phyloP scores from a whole-genome alignment of 1,140 invertebrate genomes.

The Drosophila albomicans region DNA sequence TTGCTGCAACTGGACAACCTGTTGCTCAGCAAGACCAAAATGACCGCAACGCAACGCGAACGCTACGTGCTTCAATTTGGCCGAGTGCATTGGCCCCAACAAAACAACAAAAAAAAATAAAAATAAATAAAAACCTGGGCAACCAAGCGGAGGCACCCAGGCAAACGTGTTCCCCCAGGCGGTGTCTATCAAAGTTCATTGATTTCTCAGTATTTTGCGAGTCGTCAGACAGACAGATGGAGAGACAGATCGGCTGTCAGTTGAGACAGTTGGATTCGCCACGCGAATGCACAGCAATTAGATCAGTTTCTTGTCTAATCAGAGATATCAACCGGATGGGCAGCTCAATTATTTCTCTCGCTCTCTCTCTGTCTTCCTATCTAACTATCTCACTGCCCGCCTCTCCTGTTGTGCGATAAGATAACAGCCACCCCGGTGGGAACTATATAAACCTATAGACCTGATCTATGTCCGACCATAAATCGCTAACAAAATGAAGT shows the following conservation, averaged over 20 bases:
- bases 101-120: too few relatives aligned
- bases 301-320: constrained; percentile 41
- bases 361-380: not conserved
- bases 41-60: constrained; percentile 37
- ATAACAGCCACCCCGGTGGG: constrained; percentile 20
- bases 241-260: not conserved
- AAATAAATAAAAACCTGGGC: not conserved
- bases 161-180: constrained; percentile 46
- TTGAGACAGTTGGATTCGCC: not conserved
- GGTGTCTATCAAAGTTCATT: constrained; percentile 43
- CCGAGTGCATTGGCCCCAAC: constrained; percentile 48
- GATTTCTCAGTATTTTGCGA: constrained; percentile 40
- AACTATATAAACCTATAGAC: constrained; percentile 37
- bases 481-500: constrained; percentile 45
- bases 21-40: constrained; percentile 62
- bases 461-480: constrained; percentile 2
- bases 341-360: constrained; percentile 1
- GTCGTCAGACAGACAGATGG: constrained; percentile 2
- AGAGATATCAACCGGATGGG: constrained; percentile 30
- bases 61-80: constrained; percentile 53
- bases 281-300: not conserved
- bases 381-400: not conserved
- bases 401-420: constrained; percentile 18
- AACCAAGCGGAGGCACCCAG: constrained; percentile 5
- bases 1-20: constrained; percentile 39